phyloP scores from a whole-genome alignment of 2,113 vertebrate genomes.

The Rhinopithecus roxellana region DNA sequence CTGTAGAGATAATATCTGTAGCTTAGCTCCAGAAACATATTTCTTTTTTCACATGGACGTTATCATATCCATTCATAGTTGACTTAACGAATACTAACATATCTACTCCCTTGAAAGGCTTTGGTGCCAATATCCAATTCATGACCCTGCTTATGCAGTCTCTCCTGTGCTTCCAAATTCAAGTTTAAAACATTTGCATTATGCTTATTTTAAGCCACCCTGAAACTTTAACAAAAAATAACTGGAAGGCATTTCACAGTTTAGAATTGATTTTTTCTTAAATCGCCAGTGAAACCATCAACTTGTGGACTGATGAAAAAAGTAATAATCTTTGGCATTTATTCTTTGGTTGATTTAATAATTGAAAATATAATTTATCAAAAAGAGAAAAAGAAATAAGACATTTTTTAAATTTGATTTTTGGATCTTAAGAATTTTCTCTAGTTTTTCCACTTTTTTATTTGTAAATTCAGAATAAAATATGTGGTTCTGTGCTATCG shows the following conservation, averaged over 20 bases:
- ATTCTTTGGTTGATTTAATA: background rate
- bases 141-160: background rate
- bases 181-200: background rate
- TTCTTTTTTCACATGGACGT: background rate
- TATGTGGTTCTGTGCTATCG: background rate
- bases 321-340: background rate
- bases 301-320: background rate
- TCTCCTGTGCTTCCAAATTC: background rate
- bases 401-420: background rate
- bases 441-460: background rate
- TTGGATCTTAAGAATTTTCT: slow-evolving; percentile 24
- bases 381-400: background rate
- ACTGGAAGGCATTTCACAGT: background rate
- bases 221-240: background rate
- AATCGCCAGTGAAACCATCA: background rate
- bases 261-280: slow-evolving; percentile 10
- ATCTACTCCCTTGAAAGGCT: background rate
- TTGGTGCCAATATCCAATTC: background rate
- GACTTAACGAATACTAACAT: background rate
- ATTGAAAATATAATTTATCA: background rate
- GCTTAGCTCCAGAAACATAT: background rate
- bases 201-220: background rate
- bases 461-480: background rate
- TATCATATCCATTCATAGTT: background rate
- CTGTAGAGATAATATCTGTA: background rate